A percentile compares a stretch with the other conserved stretches of the same genome.
These are phyloP conservation scores for Helarctos malayanus DNA, from an alignment of 2,797 vertebrate genomes.

Conservation along the genomic window DNA sequence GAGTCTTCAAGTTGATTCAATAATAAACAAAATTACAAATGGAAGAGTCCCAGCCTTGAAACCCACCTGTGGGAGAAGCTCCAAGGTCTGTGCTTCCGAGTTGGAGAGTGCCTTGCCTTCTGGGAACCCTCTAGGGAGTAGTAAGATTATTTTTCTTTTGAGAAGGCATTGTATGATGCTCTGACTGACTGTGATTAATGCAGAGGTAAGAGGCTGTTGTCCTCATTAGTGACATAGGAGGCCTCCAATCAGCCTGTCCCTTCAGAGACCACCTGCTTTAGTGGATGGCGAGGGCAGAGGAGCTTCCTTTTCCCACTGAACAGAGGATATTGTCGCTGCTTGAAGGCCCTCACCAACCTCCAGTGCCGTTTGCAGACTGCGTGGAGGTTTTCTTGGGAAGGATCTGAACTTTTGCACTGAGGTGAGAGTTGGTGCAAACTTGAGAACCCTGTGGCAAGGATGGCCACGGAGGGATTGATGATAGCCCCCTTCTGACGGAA, in stretches of 20 bases:
- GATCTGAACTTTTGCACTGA: background rate
- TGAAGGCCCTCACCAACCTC: background rate
- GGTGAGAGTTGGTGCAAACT: background rate
- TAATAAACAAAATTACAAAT: conserved; percentile 76
- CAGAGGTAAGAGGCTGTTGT: conserved; percentile 12
- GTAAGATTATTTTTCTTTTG: background rate
- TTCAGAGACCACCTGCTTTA: background rate
- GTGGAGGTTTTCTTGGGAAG: conserved; percentile 12
- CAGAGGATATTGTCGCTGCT: background rate
- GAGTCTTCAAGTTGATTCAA: conserved; percentile 49
- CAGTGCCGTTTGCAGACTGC: background rate
- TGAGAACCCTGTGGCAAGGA: background rate
- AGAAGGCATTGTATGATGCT: conserved; percentile 10
- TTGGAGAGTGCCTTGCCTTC: conserved; percentile 9
- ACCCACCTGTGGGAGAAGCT: conserved; percentile 28
- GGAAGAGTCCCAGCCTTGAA: conserved; percentile 25
- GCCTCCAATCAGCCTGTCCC: background rate
- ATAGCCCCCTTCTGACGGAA: background rate
- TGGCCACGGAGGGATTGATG: background rate
- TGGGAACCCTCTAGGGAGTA: background rate
- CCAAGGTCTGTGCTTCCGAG: conserved; percentile 19
- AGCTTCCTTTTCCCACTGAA: background rate
- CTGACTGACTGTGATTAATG: background rate
- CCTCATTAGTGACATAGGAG: background rate
- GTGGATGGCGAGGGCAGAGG: background rate